Evolutionary conservation across 1,140 invertebrate species (phyloP).

Genomic region (Heliconius hermathena): DNA sequence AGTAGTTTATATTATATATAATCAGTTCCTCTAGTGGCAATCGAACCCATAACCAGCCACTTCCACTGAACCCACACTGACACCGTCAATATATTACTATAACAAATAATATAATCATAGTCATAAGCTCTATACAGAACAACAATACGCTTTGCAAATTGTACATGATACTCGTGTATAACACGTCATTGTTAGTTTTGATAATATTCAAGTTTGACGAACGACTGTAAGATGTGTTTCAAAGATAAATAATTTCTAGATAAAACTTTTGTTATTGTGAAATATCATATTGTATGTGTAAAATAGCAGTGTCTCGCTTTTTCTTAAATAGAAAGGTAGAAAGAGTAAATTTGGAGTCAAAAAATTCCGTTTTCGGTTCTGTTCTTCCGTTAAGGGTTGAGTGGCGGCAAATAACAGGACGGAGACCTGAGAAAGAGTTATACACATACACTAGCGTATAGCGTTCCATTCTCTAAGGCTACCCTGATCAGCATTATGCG

Average conservation of each 20-base stretch:
- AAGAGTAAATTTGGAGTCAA: too few relatives aligned
- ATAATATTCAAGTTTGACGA: slow-evolving; percentile 12
- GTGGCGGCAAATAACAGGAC: too few relatives aligned
- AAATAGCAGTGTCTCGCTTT: not conserved
- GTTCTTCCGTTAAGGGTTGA: too few relatives aligned
- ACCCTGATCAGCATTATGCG: too few relatives aligned
- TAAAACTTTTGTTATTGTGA: not conserved
- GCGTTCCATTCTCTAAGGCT: too few relatives aligned
- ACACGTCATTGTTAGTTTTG: slow-evolving; percentile 7
- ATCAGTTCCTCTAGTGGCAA: not conserved
- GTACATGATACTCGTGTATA: slow-evolving; percentile 5
- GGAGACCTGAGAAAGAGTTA: too few relatives aligned
- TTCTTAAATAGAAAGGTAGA: not conserved
- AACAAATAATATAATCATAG: not conserved
- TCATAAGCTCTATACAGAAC: not conserved
- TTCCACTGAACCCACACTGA: too few relatives aligned
- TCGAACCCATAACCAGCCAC: not conserved
- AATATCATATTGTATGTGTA: not conserved
- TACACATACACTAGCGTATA: too few relatives aligned
- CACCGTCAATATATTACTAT: not conserved
- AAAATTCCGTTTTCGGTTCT: too few relatives aligned
- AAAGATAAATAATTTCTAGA: not conserved
- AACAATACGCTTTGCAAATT: slow-evolving; percentile 1
- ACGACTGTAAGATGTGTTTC: not conserved
- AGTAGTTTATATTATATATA: too few relatives aligned